phyloP scores from a whole-genome alignment of 2,113 vertebrate species.

The Cathartes aura region DNA sequence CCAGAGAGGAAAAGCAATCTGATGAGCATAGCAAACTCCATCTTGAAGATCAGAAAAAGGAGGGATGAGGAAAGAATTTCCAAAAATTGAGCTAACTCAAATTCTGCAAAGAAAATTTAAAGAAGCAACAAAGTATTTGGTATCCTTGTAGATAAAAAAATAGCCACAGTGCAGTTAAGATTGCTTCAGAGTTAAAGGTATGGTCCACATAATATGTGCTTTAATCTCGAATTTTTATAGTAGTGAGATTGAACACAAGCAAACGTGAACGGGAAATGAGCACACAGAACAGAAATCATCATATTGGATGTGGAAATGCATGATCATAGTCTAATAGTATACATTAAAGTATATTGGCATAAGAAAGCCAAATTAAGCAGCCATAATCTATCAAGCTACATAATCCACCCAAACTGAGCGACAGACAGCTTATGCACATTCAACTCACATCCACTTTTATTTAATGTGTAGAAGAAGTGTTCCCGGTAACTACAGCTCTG shows the following conservation, averaged over 20 bases:
- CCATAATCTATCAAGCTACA: not conserved
- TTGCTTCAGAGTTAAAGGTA: not conserved
- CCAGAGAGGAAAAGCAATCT: not conserved
- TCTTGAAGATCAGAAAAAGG: not conserved
- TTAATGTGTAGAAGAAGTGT: not conserved
- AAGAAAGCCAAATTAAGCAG: not conserved
- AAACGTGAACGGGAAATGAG: not conserved
- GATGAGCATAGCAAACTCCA: not conserved
- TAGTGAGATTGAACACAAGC: not conserved
- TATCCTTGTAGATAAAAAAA: not conserved
- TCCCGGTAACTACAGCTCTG: not conserved
- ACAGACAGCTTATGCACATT: not conserved
- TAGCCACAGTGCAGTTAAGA: not conserved
- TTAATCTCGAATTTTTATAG: not conserved
- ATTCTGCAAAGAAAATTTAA: not conserved
- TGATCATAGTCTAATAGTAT: not conserved
- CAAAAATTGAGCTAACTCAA: not conserved
- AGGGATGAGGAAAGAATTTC: not conserved
- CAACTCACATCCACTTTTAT: not conserved
- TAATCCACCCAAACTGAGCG: not conserved
- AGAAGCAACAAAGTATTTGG: not conserved
- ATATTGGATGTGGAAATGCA: not conserved
- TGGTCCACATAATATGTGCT: not conserved
- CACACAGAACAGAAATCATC: not conserved
- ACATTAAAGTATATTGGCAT: not conserved